phyloP scores from a whole-genome alignment of 2,113 vertebrate genomes.

The Lycaon pictus region DNA sequence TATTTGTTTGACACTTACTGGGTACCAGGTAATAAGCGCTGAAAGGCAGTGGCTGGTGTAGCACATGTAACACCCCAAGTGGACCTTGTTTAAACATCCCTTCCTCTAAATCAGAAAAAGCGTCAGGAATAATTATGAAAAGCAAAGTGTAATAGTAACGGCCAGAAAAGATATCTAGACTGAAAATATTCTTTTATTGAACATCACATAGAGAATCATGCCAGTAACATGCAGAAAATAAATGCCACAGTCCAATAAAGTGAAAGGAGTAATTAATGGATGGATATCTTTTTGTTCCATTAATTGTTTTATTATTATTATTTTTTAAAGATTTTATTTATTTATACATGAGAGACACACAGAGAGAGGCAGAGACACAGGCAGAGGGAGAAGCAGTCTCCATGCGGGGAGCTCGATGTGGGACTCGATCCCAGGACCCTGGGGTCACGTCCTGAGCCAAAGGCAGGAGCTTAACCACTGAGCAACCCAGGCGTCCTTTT shows the following conservation, averaged over 20 bases:
- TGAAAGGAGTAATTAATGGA: background rate
- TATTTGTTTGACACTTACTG: background rate
- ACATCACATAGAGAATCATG: background rate
- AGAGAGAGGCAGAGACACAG: background rate
- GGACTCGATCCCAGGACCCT: too few species aligned
- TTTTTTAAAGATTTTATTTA: background rate
- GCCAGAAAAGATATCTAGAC: background rate
- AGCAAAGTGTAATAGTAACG: background rate
- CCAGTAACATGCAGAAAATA: background rate
- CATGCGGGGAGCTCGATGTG: rapidly evolving
- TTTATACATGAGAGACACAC: background rate
- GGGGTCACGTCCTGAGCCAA: too few species aligned
- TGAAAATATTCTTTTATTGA: background rate
- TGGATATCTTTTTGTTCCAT: background rate
- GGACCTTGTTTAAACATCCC: background rate
- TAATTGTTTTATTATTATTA: background rate
- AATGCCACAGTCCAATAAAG: background rate
- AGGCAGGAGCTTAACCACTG: too few species aligned
- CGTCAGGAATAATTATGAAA: slow-evolving; percentile 12
- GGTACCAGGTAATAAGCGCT: background rate
- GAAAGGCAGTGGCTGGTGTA: background rate
- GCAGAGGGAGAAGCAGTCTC: background rate
- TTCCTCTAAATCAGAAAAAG: background rate
- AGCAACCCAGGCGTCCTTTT: too few species aligned
- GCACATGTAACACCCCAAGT: background rate